Evolutionary conservation across 2,888 invertebrate genomes (phyloP), one percentile per base, ranked within the genome.

Genomic region (Scaptomyza reducta): DNA sequence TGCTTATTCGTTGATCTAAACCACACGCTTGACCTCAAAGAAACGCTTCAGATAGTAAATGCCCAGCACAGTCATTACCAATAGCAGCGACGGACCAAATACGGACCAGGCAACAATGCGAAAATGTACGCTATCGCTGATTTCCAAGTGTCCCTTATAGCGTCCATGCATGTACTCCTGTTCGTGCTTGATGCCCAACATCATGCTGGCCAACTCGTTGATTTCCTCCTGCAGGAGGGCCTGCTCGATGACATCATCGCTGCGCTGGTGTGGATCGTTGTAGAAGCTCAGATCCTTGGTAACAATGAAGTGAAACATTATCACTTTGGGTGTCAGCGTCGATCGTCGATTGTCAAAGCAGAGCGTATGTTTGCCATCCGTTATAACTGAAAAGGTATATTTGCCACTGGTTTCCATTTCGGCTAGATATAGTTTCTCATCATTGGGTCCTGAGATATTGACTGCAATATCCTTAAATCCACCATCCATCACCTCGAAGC

Each of bases 111-210:
- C 54, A 1, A 76, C 14, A 5, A 85, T 38, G 6, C 89, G 79
- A 7, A 69, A 59, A 16, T 89, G 76, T 0, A 76, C 86, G 22
- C 58, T 89, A 1, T 56, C 65, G 14, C 54, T 71, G 49, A 89
- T 27, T 6, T 65, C 57, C 50, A 59, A 3, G 14, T 89, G 84
- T 4, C 79, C 70, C 2, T 55, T 61, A 38, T 79, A 78, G 18
- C 84, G 89, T 2, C 41, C 70, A 7, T 79, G 79, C 89, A 85
- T 89, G 16, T 89, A 89, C 42, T 89, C 79, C 72, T 74, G 86
- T 18, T 81, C 89, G 18, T 73, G 53, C 13, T 51, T 65, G 10
- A 85, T 50, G 54, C 54, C 45, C 7, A 51, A 3, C 66, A 85
- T 1, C 2, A 53, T 56, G n/a, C 67, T 63, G 25, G 76, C 63